Base-by-base conservation (phyloP, 2,113 vertebrate genomes). In the Protomyctophum bolini region DNA sequence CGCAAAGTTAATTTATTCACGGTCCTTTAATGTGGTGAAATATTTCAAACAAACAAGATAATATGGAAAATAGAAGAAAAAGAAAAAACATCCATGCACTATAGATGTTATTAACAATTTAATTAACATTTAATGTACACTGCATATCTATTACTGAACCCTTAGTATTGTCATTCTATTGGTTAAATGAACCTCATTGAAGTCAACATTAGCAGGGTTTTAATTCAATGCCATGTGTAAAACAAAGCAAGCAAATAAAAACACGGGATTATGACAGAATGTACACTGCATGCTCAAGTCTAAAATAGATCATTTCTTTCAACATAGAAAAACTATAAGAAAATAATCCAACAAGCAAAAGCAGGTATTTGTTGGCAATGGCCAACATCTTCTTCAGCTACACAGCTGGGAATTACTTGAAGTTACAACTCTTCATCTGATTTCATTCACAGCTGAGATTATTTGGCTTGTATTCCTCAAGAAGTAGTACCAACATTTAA, bases 401-500 rank as follows among this genome's bases (percentile, higher is more conserved):
- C 59, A 15, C 7, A 63, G 21, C 29, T 69, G 45, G 51, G 51
- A 12, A 12, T n/a, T n/a, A 54, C 51, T 54, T 41, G 57, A 29
- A 9, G 14, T 2, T 62, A 10, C 45, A 62, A 11, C 41, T 62
- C 11, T 73, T 73, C 70, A 62, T 73, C 77, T 65, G 21, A 29
- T 72, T 58, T 69, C 58, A 77, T 85, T 88, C 82, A 89, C 85
- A 84, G 83, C 79, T 71, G 28, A 65, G 48, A 63, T 28, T 46
- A 46, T 85, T 86, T 83, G 83, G 78, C 75, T 88, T 79, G 12
- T 80, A 75, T 82, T 86, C 72, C 77, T 82, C 63, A 66, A 47
- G 45, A 77, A 87, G 66, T 47, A 72, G 74, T 41, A 41, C 33
- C 70, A 66, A 65, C 33, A 63, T 68, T 73, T 61, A 72, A 77